phyloP scores from a whole-genome alignment of 2,888 invertebrate species.

The Pristionchus maxplancki region DNA sequence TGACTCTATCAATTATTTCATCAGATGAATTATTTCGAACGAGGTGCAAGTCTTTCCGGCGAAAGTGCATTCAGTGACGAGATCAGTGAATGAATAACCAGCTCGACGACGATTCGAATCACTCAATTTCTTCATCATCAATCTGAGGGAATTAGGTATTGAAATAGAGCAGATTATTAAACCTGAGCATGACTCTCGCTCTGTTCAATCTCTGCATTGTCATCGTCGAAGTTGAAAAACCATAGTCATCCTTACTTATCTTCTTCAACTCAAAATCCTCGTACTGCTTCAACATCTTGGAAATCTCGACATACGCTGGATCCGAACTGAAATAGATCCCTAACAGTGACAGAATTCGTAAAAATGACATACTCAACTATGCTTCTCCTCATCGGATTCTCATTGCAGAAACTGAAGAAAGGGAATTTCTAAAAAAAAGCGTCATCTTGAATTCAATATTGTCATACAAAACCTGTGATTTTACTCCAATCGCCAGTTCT shows the following conservation, averaged over 20 bases:
- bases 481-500: not conserved
- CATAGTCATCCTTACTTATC: not conserved
- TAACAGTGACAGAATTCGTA: too few relatives aligned
- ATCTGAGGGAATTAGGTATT: too few relatives aligned
- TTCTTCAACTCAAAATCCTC: not conserved
- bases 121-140: not conserved
- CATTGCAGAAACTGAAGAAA: constrained; percentile 14
- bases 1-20: not conserved
- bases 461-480: not conserved
- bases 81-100: constrained; percentile 19
- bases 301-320: not conserved
- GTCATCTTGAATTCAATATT: too few relatives aligned
- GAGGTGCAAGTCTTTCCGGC: constrained; percentile 21
- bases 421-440: constrained; percentile 37
- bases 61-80: constrained; percentile 17
- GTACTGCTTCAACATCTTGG: constrained; percentile 7
- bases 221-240: not conserved
- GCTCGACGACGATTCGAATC: not conserved
- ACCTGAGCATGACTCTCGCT: not conserved
- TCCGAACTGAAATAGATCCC: not conserved
- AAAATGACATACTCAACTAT: not conserved
- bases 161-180: not conserved
- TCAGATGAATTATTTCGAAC: not conserved
- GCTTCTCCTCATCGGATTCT: constrained; percentile 31
- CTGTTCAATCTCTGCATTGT: constrained; percentile 16